phyloP scores from a whole-genome alignment of 2,797 vertebrate species.

The Menidia menidia region DNA sequence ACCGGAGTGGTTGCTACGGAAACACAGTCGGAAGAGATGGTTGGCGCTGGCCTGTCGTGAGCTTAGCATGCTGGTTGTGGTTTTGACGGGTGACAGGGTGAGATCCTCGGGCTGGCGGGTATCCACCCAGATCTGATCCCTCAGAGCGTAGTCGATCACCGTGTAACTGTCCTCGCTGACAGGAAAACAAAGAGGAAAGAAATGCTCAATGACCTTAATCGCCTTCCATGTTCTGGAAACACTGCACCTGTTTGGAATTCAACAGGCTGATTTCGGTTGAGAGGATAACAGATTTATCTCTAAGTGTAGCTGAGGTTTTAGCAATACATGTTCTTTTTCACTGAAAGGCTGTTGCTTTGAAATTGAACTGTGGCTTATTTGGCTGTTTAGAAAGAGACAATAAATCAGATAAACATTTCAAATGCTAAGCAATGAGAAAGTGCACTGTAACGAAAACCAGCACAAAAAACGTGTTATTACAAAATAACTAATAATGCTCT shows the following conservation, averaged over 20 bases:
- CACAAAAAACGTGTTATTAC: no score
- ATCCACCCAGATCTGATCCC: conserved; percentile 90
- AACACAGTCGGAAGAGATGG: conserved; percentile 88
- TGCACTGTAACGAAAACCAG: no score
- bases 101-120: conserved; percentile 84
- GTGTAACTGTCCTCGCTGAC: conserved; percentile 94
- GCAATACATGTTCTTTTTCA: background rate
- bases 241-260: background rate
- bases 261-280: background rate
- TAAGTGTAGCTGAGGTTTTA: background rate
- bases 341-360: background rate
- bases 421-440: background rate
- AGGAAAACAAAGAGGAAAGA: background rate
- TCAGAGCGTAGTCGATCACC: conserved; percentile 91
- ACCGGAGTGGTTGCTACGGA: conserved; percentile 89
- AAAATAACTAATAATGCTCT: background rate
- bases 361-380: background rate
- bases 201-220: background rate
- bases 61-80: conserved; percentile 83
- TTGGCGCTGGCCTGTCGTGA: conserved; percentile 81
- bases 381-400: background rate
- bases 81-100: conserved; percentile 84
- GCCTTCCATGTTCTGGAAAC: background rate
- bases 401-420: background rate
- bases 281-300: background rate